Evolutionary conservation across 1,140 invertebrate species (phyloP), one percentile per base, ranked within the genome.

Genomic region (Plectrocnemia conspersa): DNA sequence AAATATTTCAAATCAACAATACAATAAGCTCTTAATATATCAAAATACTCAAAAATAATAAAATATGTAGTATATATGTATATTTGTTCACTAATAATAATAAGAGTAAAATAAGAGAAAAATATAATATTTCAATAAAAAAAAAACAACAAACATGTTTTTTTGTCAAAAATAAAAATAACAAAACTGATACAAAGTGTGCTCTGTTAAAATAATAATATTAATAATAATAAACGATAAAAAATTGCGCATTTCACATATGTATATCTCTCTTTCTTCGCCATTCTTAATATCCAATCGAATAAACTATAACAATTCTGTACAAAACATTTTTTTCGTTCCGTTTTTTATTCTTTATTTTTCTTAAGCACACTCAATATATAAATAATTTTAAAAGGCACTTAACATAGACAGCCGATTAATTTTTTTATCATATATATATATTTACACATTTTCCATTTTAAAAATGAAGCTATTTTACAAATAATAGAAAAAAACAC

Each of bases 341-440:
- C n/a, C n/a, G n/a, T n/a, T n/a, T n/a, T n/a, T n/a, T n/a, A n/a
- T n/a, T n/a, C n/a, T n/a, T n/a, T n/a, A n/a, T n/a, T n/a, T n/a
- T n/a, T n/a, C n/a, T n/a, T n/a, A n/a, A n/a, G n/a, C n/a, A n/a
- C n/a, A n/a, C n/a, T n/a, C n/a, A n/a, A n/a, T n/a, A n/a, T n/a
- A n/a, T n/a, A n/a, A n/a, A n/a, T n/a, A n/a, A n/a, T n/a, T n/a
- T n/a, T n/a, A 18, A 18, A 40, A 42, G 24, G 24, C 24, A 10
- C 16, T 22, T 21, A 21, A 21, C 22, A 18, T 42, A 10, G 22
- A 42, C 19, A 7, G 15, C 40, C 18, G 6, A n/a, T 29, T 29
- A 23, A 42, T 42, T 42, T 42, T 40, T 42, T 42, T 45, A n/a
- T 27, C 23, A 42, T n/a, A n/a, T n/a, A n/a, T n/a, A n/a, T n/a